Conservation (phyloP, 2,888 invertebrate genomes). For the Eupithecia subumbrata region DNA sequence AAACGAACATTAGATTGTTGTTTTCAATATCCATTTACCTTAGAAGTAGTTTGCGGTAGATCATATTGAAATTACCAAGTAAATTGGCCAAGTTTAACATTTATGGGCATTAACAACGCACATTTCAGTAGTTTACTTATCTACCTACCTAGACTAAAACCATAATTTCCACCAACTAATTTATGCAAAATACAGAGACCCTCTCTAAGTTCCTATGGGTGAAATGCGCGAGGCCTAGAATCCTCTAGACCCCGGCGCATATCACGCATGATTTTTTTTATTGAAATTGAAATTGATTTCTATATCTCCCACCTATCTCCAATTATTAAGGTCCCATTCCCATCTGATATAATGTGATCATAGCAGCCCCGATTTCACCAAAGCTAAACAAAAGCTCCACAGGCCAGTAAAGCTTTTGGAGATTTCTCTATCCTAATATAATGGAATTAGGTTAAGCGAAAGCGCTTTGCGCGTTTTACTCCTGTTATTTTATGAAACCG, state of each 20-base stretch:
- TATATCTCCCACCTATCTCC: neutral
- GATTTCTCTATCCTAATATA: neutral
- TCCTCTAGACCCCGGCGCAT: neutral
- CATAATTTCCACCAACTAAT: neutral
- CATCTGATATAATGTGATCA: neutral
- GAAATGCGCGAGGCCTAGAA: neutral
- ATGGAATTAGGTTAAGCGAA: neutral
- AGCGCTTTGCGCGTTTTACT: neutral
- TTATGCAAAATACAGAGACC: neutral
- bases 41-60: constrained; percentile 6
- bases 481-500: neutral
- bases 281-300: no score
- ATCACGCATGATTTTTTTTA: neutral
- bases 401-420: neutral
- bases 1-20: constrained; percentile 8
- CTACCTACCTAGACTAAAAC: neutral
- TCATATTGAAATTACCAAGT: constrained; percentile 11
- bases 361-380: neutral
- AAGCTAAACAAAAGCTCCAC: neutral
- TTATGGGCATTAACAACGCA: constrained; percentile 20
- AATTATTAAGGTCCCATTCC: neutral
- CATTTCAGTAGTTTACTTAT: neutral
- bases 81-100: constrained; percentile 8
- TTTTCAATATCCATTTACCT: constrained; percentile 15
- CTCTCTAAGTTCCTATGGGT: neutral